Evolutionary conservation across 92 coral and sea anemone species (phyloP).

Genomic region (Umimayanthus kanabou): DNA sequence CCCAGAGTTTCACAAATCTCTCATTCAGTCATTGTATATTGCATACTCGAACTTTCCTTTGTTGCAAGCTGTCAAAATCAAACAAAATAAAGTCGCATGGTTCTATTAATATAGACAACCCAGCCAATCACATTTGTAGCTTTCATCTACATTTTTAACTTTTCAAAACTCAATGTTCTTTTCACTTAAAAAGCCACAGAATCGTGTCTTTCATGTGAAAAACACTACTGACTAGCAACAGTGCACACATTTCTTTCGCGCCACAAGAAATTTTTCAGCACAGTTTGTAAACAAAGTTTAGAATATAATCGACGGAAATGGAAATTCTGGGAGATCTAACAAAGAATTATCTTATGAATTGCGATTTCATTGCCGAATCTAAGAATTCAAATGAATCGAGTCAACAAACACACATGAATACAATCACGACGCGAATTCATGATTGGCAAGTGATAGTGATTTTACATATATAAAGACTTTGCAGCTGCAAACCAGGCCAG

Average conservation of each 20-base stretch:
- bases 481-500: constrained; percentile 34
- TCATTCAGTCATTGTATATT: not conserved
- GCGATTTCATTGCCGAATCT: constrained; percentile 30
- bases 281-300: not conserved
- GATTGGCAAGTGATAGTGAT: constrained; percentile 30
- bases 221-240: not conserved
- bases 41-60: not conserved
- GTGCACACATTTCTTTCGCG: constrained; percentile 8
- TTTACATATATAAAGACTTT: not conserved
- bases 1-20: no score
- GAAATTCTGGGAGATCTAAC: not conserved
- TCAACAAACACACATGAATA: constrained; percentile 5
- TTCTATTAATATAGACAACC: not conserved
- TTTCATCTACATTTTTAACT: constrained; percentile 1
- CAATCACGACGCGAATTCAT: constrained; percentile 21
- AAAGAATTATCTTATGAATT: constrained; percentile 14
- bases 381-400: constrained; percentile 25
- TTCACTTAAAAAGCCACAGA: constrained; percentile 14
- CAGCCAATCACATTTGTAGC: not conserved
- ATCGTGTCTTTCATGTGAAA: constrained; percentile 1
- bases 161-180: not conserved
- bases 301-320: not conserved
- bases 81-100: constrained; percentile 3
- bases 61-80: not conserved
- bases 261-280: constrained; percentile 13